Evolutionary conservation across 2,113 vertebrate genomes (phyloP).

Genomic region (Archocentrus centrarchus): DNA sequence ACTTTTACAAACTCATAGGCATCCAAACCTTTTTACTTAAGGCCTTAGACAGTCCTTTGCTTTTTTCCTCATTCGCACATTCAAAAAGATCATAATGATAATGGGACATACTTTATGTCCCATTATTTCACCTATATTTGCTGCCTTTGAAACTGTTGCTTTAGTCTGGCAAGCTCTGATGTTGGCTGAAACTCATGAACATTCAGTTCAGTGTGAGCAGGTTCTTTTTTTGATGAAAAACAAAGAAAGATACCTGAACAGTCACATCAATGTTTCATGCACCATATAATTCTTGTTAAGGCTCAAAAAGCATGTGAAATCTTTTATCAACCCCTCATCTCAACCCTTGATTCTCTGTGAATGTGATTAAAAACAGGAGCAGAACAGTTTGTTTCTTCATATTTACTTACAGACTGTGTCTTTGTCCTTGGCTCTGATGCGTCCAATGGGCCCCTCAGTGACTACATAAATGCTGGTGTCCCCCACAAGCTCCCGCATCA

Average conservation of each 20-base stretch:
- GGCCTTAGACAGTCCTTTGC: too few species aligned
- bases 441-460: slow-evolving; percentile 75
- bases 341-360: neutral
- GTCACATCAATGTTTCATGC: neutral
- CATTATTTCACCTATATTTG: too few species aligned
- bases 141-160: neutral
- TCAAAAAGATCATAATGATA: too few species aligned
- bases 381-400: accelerated
- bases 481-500: slow-evolving; percentile 71
- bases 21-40: neutral
- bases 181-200: neutral
- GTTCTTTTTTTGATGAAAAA: neutral
- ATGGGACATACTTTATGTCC: too few species aligned
- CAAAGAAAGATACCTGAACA: neutral
- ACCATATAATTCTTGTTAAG: neutral
- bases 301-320: neutral
- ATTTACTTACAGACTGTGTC: slow-evolving; percentile 63
- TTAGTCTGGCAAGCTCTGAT: neutral
- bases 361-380: neutral
- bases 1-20: neutral
- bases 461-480: slow-evolving; percentile 61
- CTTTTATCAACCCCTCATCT: neutral
- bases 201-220: neutral
- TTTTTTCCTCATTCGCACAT: too few species aligned
- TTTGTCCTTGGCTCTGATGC: slow-evolving; percentile 69